A percentile compares a stretch with the other conserved stretches of the same genome.
phyloP scores from a whole-genome alignment of 2,888 invertebrate species.

The Acronicta leporina region DNA sequence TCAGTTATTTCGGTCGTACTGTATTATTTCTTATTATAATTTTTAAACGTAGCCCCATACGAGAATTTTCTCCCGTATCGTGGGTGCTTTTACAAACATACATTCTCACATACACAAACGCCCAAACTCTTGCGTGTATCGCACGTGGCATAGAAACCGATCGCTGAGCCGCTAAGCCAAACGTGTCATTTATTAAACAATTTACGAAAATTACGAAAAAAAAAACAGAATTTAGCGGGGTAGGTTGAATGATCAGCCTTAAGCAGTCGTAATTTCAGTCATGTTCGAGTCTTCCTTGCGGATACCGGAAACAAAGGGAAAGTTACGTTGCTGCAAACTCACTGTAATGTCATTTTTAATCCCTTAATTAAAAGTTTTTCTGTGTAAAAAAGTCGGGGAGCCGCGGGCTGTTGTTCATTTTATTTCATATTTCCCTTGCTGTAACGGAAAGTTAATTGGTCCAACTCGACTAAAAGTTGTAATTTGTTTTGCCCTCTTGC shows the following conservation, averaged over 20 bases:
- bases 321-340: slow-evolving; percentile 83
- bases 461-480: slow-evolving; percentile 84
- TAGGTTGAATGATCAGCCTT: slow-evolving; percentile 31
- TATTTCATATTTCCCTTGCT: slow-evolving; percentile 86
- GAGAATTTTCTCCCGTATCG: too few relatives aligned
- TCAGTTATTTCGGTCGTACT: too few relatives aligned
- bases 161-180: too few relatives aligned
- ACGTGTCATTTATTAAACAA: too few relatives aligned
- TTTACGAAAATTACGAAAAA: too few relatives aligned
- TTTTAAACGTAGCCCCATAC: too few relatives aligned
- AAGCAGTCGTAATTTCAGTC: slow-evolving; percentile 62
- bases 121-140: too few relatives aligned
- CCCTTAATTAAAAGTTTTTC: slow-evolving; percentile 88
- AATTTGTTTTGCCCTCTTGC: slow-evolving; percentile 84
- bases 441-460: slow-evolving; percentile 89
- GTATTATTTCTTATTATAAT: too few relatives aligned
- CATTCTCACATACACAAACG: too few relatives aligned
- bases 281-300: slow-evolving; percentile 64
- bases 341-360: slow-evolving; percentile 88
- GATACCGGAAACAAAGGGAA: slow-evolving; percentile 75
- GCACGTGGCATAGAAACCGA: too few relatives aligned
- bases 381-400: slow-evolving; percentile 75
- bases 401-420: slow-evolving; percentile 85
- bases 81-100: too few relatives aligned
- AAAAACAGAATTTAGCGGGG: too few relatives aligned